Evolutionary conservation across 2,888 invertebrate species (phyloP).

Genomic region (Acanthosoma haemorrhoidale): DNA sequence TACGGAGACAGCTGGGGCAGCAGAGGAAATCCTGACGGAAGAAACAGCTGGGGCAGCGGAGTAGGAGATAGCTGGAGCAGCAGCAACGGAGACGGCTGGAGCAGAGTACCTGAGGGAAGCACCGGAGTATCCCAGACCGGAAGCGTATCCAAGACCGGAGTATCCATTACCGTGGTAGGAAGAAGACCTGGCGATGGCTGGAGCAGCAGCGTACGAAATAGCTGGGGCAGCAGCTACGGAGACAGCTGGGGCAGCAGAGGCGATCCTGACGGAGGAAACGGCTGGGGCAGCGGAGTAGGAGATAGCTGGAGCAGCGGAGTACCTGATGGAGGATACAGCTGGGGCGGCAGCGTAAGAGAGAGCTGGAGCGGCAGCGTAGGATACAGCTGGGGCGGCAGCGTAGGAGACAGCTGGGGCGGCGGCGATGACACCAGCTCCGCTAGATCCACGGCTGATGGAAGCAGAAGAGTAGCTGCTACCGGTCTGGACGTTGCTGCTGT

Average conservation of each 20-base stretch:
- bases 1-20: conserved; percentile 22
- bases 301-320: conserved; percentile 36
- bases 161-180: conserved; percentile 31
- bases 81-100: conserved; percentile 30
- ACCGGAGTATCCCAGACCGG: conserved; percentile 43
- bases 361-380: conserved; percentile 28
- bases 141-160: conserved; percentile 26
- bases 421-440: conserved; percentile 31
- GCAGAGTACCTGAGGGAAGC: conserved; percentile 42
- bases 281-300: conserved; percentile 29
- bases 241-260: conserved; percentile 22
- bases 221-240: conserved; percentile 23
- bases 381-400: conserved; percentile 31
- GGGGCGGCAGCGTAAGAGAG: conserved; percentile 44
- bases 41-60: conserved; percentile 26
- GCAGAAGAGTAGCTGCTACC: conserved; percentile 32
- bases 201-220: conserved; percentile 31
- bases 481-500: conserved; percentile 45
- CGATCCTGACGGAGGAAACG: conserved; percentile 20
- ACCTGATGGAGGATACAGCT: conserved; percentile 40
- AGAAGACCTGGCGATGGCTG: conserved; percentile 34
- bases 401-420: conserved; percentile 18
- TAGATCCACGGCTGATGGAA: conserved; percentile 34
- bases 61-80: conserved; percentile 31
- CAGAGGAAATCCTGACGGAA: conserved; percentile 3